Evolutionary conservation across 2,888 invertebrate genomes (phyloP).

Genomic region (Apamea crenata): DNA sequence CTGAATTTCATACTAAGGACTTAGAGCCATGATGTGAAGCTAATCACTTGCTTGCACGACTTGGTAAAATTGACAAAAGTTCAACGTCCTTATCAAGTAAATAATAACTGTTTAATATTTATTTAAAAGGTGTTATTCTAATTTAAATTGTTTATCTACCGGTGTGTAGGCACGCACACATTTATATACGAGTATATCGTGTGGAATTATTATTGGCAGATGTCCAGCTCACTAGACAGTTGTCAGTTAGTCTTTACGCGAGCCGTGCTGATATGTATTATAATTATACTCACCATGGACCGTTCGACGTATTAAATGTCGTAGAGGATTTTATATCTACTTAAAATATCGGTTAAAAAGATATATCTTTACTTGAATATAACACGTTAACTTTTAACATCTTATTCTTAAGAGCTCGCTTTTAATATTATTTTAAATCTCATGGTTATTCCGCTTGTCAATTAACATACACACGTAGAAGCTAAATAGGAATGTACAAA

Average conservation of each 20-base stretch:
- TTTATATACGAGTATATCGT: constrained; percentile 63
- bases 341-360: constrained; percentile 44
- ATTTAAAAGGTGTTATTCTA: constrained; percentile 49
- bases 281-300: constrained; percentile 71
- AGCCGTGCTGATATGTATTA: constrained; percentile 72
- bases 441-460: constrained; percentile 40
- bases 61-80: constrained; percentile 36
- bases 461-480: constrained; percentile 44
- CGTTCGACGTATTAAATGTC: constrained; percentile 59
- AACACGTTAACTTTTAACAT: constrained; percentile 37
- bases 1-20: neutral
- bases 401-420: constrained; percentile 38
- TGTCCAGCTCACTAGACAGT: constrained; percentile 71
- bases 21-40: constrained; percentile 17
- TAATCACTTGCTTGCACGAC: constrained; percentile 8
- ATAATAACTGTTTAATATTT: constrained; percentile 45
- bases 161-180: constrained; percentile 50
- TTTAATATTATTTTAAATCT: constrained; percentile 33
- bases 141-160: constrained; percentile 63
- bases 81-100: constrained; percentile 28
- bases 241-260: constrained; percentile 69
- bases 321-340: constrained; percentile 51
- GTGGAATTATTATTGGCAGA: constrained; percentile 74
- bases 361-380: constrained; percentile 45
- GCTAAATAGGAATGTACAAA: constrained; percentile 63